Conservation (phyloP, 2,797 vertebrate genomes). For the Pogonophryne albipinna region DNA sequence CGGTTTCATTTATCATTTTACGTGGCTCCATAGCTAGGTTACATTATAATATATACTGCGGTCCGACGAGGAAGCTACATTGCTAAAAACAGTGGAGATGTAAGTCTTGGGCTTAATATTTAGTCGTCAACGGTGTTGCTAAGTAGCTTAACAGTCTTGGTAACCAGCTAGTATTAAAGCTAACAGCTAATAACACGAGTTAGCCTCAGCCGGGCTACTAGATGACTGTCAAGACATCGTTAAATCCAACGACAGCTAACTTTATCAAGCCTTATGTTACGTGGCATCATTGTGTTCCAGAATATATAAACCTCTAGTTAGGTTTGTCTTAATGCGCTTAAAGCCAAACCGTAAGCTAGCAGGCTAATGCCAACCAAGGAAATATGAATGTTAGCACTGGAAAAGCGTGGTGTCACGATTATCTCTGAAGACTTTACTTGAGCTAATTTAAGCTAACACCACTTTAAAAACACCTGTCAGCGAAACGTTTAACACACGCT, state of each 20-base stretch:
- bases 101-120: conserved; percentile 64
- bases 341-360: conserved; percentile 21
- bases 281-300: background rate
- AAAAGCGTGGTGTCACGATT: conserved; percentile 66
- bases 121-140: background rate
- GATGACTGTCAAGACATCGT: background rate
- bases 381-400: conserved; percentile 51
- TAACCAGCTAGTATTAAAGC: conserved; percentile 49
- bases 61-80: conserved; percentile 36
- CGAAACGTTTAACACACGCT: too few relatives aligned
- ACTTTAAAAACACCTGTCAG: background rate
- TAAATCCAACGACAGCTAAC: background rate
- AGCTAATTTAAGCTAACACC: conserved; percentile 7
- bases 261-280: background rate
- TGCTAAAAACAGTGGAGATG: conserved; percentile 62
- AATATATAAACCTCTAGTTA: background rate
- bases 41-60: background rate
- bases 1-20: conserved; percentile 45
- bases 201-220: conserved; percentile 50
- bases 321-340: background rate
- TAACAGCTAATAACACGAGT: conserved; percentile 65
- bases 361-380: conserved; percentile 62
- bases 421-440: conserved; percentile 32
- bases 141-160: background rate
- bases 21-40: conserved; percentile 25